Evolutionary conservation across 2,888 invertebrate species (phyloP).

Genomic region (Dolomedes plantarius): DNA sequence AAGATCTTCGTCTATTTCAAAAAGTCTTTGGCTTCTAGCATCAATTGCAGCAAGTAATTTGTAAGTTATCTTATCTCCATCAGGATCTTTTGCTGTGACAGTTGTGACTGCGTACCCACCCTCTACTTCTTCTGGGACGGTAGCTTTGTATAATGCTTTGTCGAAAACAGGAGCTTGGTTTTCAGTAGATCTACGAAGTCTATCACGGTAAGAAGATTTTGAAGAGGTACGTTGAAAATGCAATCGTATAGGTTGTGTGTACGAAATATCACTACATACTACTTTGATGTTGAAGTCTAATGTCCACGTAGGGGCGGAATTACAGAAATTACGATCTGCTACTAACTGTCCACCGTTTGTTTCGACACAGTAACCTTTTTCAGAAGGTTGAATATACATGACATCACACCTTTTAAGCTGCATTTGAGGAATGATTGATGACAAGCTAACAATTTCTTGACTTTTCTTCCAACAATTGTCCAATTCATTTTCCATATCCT

Average conservation of each 20-base stretch:
- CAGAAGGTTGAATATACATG: slow-evolving; percentile 24
- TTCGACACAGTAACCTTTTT: slow-evolving; percentile 43
- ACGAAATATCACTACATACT: slow-evolving; percentile 34
- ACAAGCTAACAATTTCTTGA: slow-evolving; percentile 50
- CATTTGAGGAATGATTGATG: slow-evolving; percentile 27
- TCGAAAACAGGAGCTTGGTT: slow-evolving; percentile 93
- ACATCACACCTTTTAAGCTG: slow-evolving; percentile 40
- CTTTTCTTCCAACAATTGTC: slow-evolving; percentile 55
- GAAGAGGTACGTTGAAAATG: slow-evolving; percentile 19
- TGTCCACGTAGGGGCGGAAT: slow-evolving; percentile 15
- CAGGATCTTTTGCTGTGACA: slow-evolving; percentile 91
- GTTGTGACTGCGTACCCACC: slow-evolving; percentile 89
- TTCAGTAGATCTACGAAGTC: slow-evolving; percentile 83
- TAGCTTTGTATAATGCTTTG: slow-evolving; percentile 90
- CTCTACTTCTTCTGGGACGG: slow-evolving; percentile 92
- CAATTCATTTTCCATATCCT: neutral
- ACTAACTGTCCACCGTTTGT: slow-evolving; percentile 53
- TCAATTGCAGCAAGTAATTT: slow-evolving; percentile 91
- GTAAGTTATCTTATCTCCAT: slow-evolving; percentile 82
- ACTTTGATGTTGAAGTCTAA: slow-evolving; percentile 20
- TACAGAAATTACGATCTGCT: slow-evolving; percentile 36
- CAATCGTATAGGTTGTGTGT: slow-evolving; percentile 33
- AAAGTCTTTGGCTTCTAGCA: slow-evolving; percentile 87
- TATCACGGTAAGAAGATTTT: neutral
- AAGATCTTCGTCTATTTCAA: slow-evolving; percentile 88